A percentile compares a stretch with the other conserved stretches of the same genome.
Conservation (phyloP, 2,113 vertebrate genomes). For the Aramus guarauna region DNA sequence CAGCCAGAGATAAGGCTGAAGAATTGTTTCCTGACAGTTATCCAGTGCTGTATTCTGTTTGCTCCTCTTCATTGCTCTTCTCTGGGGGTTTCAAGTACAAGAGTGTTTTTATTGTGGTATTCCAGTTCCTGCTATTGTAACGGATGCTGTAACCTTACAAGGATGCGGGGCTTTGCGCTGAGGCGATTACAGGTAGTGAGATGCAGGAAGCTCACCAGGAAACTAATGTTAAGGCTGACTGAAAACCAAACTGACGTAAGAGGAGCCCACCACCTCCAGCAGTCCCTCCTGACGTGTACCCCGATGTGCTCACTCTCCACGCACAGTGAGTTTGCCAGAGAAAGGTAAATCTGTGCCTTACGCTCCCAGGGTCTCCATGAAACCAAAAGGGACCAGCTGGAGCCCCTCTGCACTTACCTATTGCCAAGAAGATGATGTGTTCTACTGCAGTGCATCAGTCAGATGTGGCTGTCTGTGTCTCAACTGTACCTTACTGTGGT, state of each 20-base stretch:
- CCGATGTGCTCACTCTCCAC: fast-evolving
- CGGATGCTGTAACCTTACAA: fast-evolving
- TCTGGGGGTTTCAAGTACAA: background rate
- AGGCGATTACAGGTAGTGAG: background rate
- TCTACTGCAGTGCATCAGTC: background rate
- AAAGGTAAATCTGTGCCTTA: background rate
- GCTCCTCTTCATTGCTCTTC: too few species aligned
- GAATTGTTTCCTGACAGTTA: background rate
- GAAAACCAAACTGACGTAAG: background rate
- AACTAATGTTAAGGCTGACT: background rate
- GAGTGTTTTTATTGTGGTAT: too few species aligned
- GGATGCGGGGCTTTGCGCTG: background rate
- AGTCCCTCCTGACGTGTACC: background rate
- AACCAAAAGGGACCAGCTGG: background rate
- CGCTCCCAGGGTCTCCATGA: fast-evolving
- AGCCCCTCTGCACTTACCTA: background rate
- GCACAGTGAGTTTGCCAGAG: background rate
- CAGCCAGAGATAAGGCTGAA: background rate
- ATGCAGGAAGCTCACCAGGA: background rate
- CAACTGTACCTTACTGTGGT: fast-evolving
- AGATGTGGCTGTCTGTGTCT: background rate
- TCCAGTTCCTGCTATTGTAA: background rate
- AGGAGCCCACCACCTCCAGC: background rate
- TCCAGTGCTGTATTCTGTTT: background rate
- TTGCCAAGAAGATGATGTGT: fast-evolving